A percentile compares a stretch with the other conserved stretches of the same genome.
Evolutionary conservation across 2,888 invertebrate species (phyloP).

Genomic region (Phytoseiulus persimilis): DNA sequence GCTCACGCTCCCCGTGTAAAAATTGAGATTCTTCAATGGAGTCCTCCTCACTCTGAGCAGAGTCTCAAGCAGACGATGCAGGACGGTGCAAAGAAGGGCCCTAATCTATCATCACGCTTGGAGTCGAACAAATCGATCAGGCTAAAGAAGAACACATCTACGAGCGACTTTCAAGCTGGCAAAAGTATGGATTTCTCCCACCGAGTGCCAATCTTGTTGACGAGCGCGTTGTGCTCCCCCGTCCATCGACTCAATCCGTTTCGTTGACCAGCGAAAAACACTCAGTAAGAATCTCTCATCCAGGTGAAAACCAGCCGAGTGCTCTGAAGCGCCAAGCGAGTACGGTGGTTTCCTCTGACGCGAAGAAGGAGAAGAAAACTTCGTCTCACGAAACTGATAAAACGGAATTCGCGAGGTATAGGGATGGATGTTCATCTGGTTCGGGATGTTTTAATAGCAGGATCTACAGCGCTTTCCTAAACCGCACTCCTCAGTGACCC

Average conservation of each 20-base stretch:
- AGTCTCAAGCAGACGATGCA: neutral
- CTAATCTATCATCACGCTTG: neutral
- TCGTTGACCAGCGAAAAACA: too few relatives aligned
- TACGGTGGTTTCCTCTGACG: neutral
- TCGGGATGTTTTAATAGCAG: too few relatives aligned
- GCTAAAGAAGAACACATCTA: neutral
- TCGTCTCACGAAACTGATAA: neutral
- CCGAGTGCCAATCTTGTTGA: neutral
- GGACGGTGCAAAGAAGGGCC: neutral
- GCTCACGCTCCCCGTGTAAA: too few relatives aligned
- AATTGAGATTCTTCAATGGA: too few relatives aligned
- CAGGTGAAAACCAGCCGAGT: neutral
- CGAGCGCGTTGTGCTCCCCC: neutral
- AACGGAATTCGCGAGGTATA: constrained; percentile 17
- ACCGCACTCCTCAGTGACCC: too few relatives aligned
- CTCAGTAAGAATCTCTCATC: too few relatives aligned
- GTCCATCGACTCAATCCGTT: too few relatives aligned
- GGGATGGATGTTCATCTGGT: too few relatives aligned
- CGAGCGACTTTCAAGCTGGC: neutral
- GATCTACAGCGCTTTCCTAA: too few relatives aligned
- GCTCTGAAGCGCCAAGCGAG: constrained; percentile 27
- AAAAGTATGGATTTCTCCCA: neutral
- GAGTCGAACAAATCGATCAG: neutral
- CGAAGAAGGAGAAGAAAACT: neutral
- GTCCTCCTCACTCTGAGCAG: neutral